A percentile compares a stretch with the other conserved stretches of the same genome.
Conservation (phyloP, 2,113 vertebrate species). For the crab-eating macaque (Macaca fascicularis) region T2T-MFA8v1.1 NC_088376.1:12635501-12636000, state of each 20-base stretch:
- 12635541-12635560: no score
- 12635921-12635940: neutral
- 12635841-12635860: neutral
- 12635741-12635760: neutral
- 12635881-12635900: neutral
- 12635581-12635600: neutral
- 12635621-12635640: neutral
- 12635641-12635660: no score
- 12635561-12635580: neutral
- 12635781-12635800: neutral
- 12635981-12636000: neutral
- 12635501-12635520: no score
- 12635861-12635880: neutral
- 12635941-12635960: neutral
- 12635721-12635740: neutral
- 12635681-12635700: neutral
- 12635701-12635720: neutral
- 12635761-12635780: neutral
- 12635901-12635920: neutral
- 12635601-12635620: no score
- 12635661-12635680: neutral
- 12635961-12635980: neutral
- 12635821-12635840: neutral
- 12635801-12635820: no score
- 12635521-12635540: no score